Conservation (phyloP, 1,140 invertebrate species). For the Bathynomus jamesi region DNA sequence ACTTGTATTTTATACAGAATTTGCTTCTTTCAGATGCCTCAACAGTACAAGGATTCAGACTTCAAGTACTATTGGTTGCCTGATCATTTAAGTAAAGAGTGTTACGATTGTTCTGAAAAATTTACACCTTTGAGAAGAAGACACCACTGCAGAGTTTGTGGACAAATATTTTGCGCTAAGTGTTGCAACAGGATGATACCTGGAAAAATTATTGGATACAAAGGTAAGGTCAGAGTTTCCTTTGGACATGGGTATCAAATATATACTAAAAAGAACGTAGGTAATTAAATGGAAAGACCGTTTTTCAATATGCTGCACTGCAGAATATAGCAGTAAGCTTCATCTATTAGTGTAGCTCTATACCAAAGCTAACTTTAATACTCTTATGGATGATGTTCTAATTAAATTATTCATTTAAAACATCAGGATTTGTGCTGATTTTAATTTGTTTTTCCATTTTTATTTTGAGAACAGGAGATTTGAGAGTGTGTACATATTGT, state of each 20-base stretch:
- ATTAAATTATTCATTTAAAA: neutral
- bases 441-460: neutral
- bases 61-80: slow-evolving; percentile 1
- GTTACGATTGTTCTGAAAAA: slow-evolving; percentile 10
- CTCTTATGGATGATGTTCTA: too few species aligned
- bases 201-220: neutral
- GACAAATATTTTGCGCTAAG: slow-evolving; percentile 10
- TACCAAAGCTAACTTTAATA: too few species aligned
- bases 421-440: neutral
- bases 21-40: too few species aligned
- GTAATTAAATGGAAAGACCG: neutral
- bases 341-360: too few species aligned
- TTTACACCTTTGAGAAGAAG: slow-evolving; percentile 11
- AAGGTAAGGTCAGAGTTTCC: neutral
- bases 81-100: slow-evolving; percentile 1
- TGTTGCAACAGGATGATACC: neutral
- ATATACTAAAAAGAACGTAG: neutral
- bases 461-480: too few species aligned
- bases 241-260: neutral
- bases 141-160: slow-evolving; percentile 16
- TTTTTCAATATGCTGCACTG: neutral
- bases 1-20: too few species aligned
- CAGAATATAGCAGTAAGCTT: too few species aligned
- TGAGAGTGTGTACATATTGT: neutral
- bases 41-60: neutral